A percentile compares a stretch with the other conserved stretches of the same genome.
Evolutionary conservation across 1,140 invertebrate genomes (phyloP).

Genomic region (Ptiloglossa arizonensis): DNA sequence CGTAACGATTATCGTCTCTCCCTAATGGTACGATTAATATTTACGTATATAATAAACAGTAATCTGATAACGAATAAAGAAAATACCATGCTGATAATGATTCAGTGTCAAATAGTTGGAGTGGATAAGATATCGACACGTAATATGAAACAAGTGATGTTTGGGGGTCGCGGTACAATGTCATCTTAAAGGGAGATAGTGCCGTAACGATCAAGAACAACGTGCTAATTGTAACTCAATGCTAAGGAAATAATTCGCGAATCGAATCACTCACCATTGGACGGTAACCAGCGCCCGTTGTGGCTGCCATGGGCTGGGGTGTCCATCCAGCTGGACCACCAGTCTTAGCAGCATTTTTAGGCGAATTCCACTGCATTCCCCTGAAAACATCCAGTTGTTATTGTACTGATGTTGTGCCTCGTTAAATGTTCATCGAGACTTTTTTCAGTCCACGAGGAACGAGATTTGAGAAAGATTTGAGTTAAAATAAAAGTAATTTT

Average conservation of each 20-base stretch:
- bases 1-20: neutral
- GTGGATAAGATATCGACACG: conserved; percentile 5
- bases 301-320: conserved; percentile 92
- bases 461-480: too few species aligned
- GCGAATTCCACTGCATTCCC: conserved; percentile 93
- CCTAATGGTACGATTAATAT: neutral
- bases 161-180: neutral
- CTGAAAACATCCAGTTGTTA: too few species aligned
- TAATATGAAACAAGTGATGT: neutral
- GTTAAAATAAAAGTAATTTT: too few species aligned
- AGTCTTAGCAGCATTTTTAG: conserved; percentile 90
- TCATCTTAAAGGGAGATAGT: neutral
- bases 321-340: conserved; percentile 87
- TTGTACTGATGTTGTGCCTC: too few species aligned
- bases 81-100: conserved; percentile 16
- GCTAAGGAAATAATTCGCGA: neutral
- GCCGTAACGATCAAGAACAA: conserved; percentile 30
- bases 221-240: conserved; percentile 46
- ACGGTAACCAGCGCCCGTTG: conserved; percentile 91
- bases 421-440: too few species aligned
- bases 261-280: conserved; percentile 86
- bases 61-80: neutral
- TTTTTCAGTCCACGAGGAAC: too few species aligned
- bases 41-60: neutral
- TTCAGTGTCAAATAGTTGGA: neutral